Evolutionary conservation across 2,888 invertebrate species (phyloP).

Genomic region (Lottia gigantea): DNA sequence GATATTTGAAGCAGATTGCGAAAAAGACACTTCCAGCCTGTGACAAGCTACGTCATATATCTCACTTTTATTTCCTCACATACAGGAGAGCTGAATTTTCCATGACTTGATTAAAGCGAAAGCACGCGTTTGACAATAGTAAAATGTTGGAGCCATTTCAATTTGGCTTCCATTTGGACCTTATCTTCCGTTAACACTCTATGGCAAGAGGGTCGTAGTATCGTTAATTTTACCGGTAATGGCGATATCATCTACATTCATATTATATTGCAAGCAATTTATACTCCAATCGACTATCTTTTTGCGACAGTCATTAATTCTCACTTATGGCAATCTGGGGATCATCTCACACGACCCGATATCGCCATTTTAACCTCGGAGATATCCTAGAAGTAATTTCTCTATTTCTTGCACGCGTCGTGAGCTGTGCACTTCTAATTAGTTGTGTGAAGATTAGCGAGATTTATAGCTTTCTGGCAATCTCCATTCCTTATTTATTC

Average conservation of each 20-base stretch:
- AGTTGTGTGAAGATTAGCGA: slow-evolving; percentile 1
- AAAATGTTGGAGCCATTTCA: not conserved
- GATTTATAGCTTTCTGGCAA: slow-evolving; percentile 4
- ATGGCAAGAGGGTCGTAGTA: not conserved
- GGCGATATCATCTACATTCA: not conserved
- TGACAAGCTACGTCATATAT: slow-evolving; percentile 8
- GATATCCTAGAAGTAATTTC: not conserved
- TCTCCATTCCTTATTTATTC: not conserved
- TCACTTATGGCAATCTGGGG: not conserved
- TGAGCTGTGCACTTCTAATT: slow-evolving; percentile 5
- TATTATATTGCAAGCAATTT: slow-evolving; percentile 5
- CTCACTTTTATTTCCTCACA: slow-evolving; percentile 3
- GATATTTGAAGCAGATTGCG: not conserved
- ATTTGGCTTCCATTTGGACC: not conserved
- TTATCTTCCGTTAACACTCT: slow-evolving; percentile 6
- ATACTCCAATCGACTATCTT: not conserved
- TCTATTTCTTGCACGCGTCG: not conserved
- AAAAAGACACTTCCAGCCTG: not conserved
- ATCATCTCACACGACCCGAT: not conserved
- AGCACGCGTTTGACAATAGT: slow-evolving; percentile 3
- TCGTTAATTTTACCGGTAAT: slow-evolving; percentile 9
- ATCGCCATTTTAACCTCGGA: slow-evolving; percentile 10
- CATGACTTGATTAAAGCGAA: slow-evolving; percentile 4
- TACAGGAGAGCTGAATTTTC: not conserved
- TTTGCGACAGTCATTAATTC: slow-evolving; percentile 7